Conservation (phyloP, 1,140 invertebrate species). For the Drosophila paulistorum region DNA sequence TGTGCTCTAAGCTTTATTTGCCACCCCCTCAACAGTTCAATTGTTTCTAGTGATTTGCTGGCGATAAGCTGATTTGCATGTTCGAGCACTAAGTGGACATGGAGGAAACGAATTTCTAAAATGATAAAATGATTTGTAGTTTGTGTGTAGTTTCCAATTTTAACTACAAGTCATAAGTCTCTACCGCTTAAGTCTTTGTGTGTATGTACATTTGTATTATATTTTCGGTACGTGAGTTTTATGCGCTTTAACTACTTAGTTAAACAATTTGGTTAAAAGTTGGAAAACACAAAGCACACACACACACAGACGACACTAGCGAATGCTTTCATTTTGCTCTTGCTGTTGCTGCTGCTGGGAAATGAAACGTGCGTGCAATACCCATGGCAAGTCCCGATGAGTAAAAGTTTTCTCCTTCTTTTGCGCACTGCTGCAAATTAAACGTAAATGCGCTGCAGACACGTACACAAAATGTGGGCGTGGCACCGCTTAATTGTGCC, state of each 20-base stretch:
- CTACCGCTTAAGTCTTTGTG: background rate
- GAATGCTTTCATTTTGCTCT: conserved; percentile 1
- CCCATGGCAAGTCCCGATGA: conserved; percentile 41
- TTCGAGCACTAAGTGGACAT: too few species aligned
- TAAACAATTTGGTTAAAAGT: conserved; percentile 79
- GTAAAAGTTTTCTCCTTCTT: conserved; percentile 39
- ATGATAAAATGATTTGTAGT: background rate
- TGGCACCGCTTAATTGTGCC: conserved; percentile 65
- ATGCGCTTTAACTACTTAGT: conserved; percentile 74
- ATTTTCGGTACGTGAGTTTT: conserved; percentile 60
- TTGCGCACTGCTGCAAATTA: conserved; percentile 42
- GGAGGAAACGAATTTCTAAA: too few species aligned
- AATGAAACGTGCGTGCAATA: conserved; percentile 67
- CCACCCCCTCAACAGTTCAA: background rate
- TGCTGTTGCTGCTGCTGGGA: conserved; percentile 10
- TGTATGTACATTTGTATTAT: conserved; percentile 17
- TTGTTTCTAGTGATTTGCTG: background rate
- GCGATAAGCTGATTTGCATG: background rate
- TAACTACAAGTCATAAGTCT: background rate
- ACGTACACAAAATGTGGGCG: conserved; percentile 46
- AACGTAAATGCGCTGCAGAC: conserved; percentile 48
- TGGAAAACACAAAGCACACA: conserved; percentile 48
- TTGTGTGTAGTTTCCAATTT: background rate
- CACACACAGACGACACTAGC: conserved; percentile 21
- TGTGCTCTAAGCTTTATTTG: background rate